A percentile compares a stretch with the other conserved stretches of the same genome.
Evolutionary conservation across 2,797 vertebrate species (phyloP).

Genomic region (Sus cebifrons): DNA sequence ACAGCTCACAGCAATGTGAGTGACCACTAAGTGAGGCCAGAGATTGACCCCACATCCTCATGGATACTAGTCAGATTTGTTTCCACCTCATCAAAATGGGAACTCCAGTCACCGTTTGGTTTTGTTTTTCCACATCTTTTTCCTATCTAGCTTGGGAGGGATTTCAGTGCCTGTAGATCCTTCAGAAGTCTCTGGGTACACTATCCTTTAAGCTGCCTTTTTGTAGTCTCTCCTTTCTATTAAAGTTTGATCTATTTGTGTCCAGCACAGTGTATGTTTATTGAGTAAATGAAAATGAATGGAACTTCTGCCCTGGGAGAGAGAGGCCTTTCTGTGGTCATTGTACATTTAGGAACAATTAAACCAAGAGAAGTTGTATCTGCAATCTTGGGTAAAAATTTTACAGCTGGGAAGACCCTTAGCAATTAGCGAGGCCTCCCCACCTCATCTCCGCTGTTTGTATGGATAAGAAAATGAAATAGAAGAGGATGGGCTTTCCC

Average conservation of each 20-base stretch:
- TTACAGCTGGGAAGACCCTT: not conserved
- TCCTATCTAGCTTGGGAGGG: not conserved
- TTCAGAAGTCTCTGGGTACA: not conserved
- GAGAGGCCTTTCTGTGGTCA: conserved; percentile 12
- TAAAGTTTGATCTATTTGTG: conserved; percentile 11
- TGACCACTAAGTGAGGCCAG: no score
- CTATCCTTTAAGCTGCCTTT: not conserved
- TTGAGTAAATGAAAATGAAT: conserved; percentile 45
- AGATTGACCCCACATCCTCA: no score
- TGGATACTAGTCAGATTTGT: no score
- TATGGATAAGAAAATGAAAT: conserved; percentile 48
- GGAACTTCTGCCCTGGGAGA: not conserved
- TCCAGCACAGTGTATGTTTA: not conserved
- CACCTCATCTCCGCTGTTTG: not conserved
- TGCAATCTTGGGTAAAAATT: conserved; percentile 19
- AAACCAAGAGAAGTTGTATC: not conserved
- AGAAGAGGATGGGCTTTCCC: not conserved
- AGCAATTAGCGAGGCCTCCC: not conserved
- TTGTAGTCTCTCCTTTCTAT: not conserved
- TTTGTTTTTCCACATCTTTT: conserved; percentile 58
- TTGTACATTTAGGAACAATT: not conserved
- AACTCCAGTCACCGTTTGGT: not conserved
- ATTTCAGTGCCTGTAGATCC: not conserved
- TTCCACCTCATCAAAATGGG: no score
- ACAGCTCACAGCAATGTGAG: no score